Evolutionary conservation across 2,888 invertebrate species (phyloP).

Genomic region (Sarcophaga carnaria): DNA sequence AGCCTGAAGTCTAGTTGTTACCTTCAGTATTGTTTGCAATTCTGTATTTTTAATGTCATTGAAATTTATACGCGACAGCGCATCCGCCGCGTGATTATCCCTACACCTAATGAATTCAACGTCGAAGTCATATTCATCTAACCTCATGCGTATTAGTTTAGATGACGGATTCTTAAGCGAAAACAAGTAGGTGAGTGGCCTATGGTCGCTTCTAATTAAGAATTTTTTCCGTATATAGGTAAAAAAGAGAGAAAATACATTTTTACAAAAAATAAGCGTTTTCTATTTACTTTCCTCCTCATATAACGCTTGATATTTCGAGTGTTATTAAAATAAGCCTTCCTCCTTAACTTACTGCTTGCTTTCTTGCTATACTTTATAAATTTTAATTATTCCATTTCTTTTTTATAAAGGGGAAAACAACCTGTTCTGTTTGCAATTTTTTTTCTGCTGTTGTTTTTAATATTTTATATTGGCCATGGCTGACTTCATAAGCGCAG

Average conservation of each 20-base stretch:
- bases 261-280: conserved; percentile 14
- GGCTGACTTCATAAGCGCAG: not conserved
- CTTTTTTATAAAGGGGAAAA: conserved; percentile 18
- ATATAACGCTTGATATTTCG: not conserved
- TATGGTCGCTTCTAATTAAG: too few relatives aligned
- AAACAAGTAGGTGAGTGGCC: too few relatives aligned
- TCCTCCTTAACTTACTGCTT: conserved; percentile 23
- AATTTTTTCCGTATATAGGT: not conserved
- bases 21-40: too few relatives aligned
- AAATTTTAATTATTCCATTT: not conserved
- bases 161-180: too few relatives aligned
- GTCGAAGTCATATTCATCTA: too few relatives aligned
- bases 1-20: too few relatives aligned
- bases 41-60: too few relatives aligned
- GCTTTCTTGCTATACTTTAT: not conserved
- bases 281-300: not conserved
- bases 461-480: conserved; percentile 69
- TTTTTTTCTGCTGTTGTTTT: conserved; percentile 68
- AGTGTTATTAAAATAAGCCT: not conserved
- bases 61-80: too few relatives aligned
- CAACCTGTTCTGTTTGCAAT: conserved; percentile 60
- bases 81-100: too few relatives aligned
- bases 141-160: too few relatives aligned
- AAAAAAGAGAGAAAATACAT: conserved; percentile 22
- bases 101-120: too few relatives aligned